phyloP scores from a whole-genome alignment of 1,140 invertebrate species.

The Drosophila sechellia region DNA sequence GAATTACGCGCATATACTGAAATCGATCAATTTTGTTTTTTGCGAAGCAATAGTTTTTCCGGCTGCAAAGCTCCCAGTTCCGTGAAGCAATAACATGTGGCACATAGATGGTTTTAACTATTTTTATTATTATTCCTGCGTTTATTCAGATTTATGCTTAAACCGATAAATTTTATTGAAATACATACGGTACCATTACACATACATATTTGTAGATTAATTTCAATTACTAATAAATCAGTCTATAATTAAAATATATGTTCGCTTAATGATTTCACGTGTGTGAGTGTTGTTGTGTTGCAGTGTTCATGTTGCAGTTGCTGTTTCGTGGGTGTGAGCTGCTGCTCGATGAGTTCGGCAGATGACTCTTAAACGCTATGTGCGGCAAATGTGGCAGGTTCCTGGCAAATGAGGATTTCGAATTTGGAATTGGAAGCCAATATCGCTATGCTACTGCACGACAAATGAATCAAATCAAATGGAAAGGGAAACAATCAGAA shows the following conservation, averaged over 20 bases:
- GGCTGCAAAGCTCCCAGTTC: neutral
- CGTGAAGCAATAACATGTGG: constrained; percentile 4
- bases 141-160: constrained; percentile 81
- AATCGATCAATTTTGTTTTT: neutral
- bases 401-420: constrained; percentile 36
- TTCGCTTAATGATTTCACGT: constrained; percentile 78
- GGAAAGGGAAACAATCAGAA: constrained; percentile 11
- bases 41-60: neutral
- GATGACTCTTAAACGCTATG: constrained; percentile 49
- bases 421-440: constrained; percentile 49
- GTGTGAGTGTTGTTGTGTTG: constrained; percentile 35
- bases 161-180: constrained; percentile 64
- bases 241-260: constrained; percentile 84
- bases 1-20: constrained; percentile 6
- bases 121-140: constrained; percentile 78
- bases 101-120: constrained; percentile 40
- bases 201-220: constrained; percentile 77
- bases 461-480: constrained; percentile 25
- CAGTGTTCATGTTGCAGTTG: constrained; percentile 34
- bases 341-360: constrained; percentile 47
- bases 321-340: constrained; percentile 52
- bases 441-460: constrained; percentile 7
- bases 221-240: constrained; percentile 84
- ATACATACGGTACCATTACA: constrained; percentile 65
- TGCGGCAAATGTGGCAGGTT: constrained; percentile 57